Base-by-base conservation (phyloP, 2,797 vertebrate species). In the Leucoraja ocellata region DNA sequence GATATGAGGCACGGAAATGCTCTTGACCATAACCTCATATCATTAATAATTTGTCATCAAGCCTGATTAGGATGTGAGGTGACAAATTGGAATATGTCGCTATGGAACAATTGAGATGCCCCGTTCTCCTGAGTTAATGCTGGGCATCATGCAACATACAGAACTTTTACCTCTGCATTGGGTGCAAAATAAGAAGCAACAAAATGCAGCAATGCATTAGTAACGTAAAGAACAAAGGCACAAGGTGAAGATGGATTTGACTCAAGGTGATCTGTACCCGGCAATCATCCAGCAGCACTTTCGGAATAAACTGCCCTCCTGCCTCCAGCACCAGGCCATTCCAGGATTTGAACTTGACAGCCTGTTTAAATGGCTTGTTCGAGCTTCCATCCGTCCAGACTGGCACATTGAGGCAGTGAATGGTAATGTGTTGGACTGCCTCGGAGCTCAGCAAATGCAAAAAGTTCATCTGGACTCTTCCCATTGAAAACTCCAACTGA, bases 391-490 rank as follows among this genome's bases (percentile, higher is more conserved):
- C 96, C 84, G 95, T 94, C 99, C 99, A 99, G 94, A 99, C 97
- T 0, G 97, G 95, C 25, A 97, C 93, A 93, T 99, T 98, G 76
- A 99, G 96, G 96, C 99, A 99, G 96, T 99, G 98, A 94, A 99
- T 95, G 94, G 97, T 98, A 96, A 99, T 96, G 94, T 98, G 97
- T 96, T 99, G 99, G 14, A 97, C 97, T 0, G 98, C 98, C 96
- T 99, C 98, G 0, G 98, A 98, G 96, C 98, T 99, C 95, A 99
- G 95, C 83, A 99, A 97, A 94, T 98, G 98, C 93, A 99, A 96
- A 95, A 99, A 99, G 95, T 99, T 99, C 97, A 99, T 98, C 96
- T 99, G 99, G 94, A 99, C 98, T 23, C 97, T 96, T 65, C 98
- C 98, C 21, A 98, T 94, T 39, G 96, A 97, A 1, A 97, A 97